Conservation (phyloP, 2,888 invertebrate genomes). For the Deilephila elpenor region DNA sequence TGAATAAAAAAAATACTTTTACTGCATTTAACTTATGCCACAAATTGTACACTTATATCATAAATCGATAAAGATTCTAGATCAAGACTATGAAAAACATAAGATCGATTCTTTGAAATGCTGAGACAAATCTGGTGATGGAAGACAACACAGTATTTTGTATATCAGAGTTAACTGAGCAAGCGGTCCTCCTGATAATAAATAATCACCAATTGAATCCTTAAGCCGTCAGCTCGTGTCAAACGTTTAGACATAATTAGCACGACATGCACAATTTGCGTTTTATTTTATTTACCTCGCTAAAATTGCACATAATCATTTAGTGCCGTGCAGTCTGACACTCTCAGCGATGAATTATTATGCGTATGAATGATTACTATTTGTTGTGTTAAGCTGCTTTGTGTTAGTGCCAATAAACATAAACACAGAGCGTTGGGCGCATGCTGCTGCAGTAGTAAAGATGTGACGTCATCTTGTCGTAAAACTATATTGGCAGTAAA, state of each 20-base stretch:
- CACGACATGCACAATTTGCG: not conserved
- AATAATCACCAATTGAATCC: too few relatives aligned
- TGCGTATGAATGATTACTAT: slow-evolving; percentile 10
- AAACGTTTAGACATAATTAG: too few relatives aligned
- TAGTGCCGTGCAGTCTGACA: not conserved
- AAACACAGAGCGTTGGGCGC: not conserved
- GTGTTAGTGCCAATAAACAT: not conserved
- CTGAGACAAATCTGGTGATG: too few relatives aligned
- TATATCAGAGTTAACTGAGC: too few relatives aligned
- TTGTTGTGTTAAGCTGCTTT: slow-evolving; percentile 9
- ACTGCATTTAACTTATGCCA: not conserved
- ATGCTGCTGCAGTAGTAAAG: not conserved
- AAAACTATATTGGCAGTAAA: slow-evolving; percentile 21
- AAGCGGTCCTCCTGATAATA: too few relatives aligned
- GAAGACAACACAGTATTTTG: too few relatives aligned
- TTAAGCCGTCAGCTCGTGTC: too few relatives aligned
- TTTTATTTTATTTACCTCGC: not conserved
- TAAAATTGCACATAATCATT: not conserved
- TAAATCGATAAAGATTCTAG: too few relatives aligned
- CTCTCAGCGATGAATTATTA: not conserved
- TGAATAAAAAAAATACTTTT: not conserved
- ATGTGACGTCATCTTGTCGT: slow-evolving; percentile 1
- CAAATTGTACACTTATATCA: not conserved
- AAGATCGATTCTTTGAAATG: too few relatives aligned
- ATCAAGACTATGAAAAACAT: too few relatives aligned